Conservation (phyloP, 2,888 invertebrate genomes). For the Cosmia trapezina region DNA sequence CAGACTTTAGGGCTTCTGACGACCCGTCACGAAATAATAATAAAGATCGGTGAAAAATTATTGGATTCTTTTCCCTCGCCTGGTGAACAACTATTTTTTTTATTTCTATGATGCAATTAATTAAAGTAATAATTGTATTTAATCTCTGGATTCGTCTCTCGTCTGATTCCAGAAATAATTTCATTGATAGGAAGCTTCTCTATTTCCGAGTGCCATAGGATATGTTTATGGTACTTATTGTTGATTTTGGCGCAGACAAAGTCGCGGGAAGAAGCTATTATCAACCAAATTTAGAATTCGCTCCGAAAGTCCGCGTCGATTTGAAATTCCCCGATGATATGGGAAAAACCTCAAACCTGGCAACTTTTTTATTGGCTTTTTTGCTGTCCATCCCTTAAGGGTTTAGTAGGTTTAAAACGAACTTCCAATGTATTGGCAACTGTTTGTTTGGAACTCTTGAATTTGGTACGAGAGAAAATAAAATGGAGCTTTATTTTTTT, state of each 20-base stretch:
- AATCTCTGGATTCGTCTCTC: too few relatives aligned
- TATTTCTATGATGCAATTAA: too few relatives aligned
- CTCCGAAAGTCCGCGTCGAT: conserved; percentile 11
- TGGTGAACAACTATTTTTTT: background rate
- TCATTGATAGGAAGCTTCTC: background rate
- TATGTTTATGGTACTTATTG: background rate
- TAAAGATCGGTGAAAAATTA: background rate
- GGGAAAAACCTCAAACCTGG: conserved; percentile 45
- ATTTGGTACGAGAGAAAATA: background rate
- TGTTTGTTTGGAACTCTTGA: conserved; percentile 5
- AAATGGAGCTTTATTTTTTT: background rate
- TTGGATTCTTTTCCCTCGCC: background rate
- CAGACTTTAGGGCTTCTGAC: too few relatives aligned
- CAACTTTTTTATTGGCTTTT: conserved; percentile 58
- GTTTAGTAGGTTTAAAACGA: conserved; percentile 49
- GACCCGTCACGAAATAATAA: too few relatives aligned
- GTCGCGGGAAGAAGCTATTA: background rate
- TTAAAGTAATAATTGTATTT: too few relatives aligned
- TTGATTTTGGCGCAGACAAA: background rate
- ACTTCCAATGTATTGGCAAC: conserved; percentile 30
- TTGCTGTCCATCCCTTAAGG: conserved; percentile 40
- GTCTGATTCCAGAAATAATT: background rate
- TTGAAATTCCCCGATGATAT: conserved; percentile 20
- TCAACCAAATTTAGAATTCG: background rate
- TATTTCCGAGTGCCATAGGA: too few relatives aligned